phyloP scores from a whole-genome alignment of 2,113 vertebrate species.

The Colossoma macropomum region DNA sequence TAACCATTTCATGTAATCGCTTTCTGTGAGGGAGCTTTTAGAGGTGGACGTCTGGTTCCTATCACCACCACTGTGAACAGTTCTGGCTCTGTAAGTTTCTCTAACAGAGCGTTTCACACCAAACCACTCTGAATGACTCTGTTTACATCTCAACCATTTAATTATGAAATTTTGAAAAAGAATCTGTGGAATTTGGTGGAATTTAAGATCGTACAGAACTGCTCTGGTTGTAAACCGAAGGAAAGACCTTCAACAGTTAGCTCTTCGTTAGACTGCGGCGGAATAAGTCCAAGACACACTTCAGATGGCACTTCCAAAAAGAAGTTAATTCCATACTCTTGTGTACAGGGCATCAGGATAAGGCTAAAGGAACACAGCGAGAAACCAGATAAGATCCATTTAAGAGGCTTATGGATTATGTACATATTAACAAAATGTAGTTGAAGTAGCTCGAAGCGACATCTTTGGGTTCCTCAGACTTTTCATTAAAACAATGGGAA shows the following conservation, averaged over 20 bases:
- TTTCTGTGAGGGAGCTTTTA: too few relatives aligned
- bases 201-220: too few relatives aligned
- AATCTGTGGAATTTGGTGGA: too few relatives aligned
- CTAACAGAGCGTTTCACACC: too few relatives aligned
- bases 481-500: constrained; percentile 5
- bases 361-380: not conserved
- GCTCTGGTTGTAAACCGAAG: not conserved
- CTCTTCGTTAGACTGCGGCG: not conserved
- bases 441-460: not conserved
- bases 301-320: constrained; percentile 17
- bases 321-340: constrained; percentile 8
- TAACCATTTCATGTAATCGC: too few relatives aligned
- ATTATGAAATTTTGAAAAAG: too few relatives aligned
- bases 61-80: too few relatives aligned
- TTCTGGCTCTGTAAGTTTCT: too few relatives aligned
- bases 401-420: not conserved
- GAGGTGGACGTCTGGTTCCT: too few relatives aligned
- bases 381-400: constrained; percentile 7
- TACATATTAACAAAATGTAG: constrained; percentile 12
- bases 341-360: not conserved
- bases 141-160: too few relatives aligned
- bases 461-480: constrained; percentile 2
- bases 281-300: not conserved
- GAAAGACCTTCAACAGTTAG: too few relatives aligned
- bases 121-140: too few relatives aligned